phyloP scores from a whole-genome alignment of 2,888 invertebrate genomes.

The Nycteola revayana region DNA sequence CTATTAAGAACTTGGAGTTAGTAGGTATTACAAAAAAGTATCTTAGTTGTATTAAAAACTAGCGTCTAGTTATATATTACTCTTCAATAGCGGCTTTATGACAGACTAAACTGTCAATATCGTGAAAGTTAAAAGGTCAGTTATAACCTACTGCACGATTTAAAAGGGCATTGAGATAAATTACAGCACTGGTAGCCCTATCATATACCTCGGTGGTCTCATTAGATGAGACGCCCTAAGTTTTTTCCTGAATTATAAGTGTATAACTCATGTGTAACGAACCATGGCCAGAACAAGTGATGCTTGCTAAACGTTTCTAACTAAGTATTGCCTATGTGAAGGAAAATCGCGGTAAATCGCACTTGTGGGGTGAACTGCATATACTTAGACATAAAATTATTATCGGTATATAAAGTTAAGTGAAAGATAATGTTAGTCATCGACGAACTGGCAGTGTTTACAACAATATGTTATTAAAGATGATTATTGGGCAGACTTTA shows the following conservation, averaged over 20 bases:
- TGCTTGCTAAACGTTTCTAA: constrained; percentile 46
- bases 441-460: constrained; percentile 14
- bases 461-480: constrained; percentile 19
- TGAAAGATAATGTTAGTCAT: constrained; percentile 35
- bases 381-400: background rate
- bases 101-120: no score
- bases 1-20: no score
- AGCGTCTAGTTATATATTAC: no score
- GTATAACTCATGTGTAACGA: constrained; percentile 46
- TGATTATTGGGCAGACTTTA: constrained; percentile 10
- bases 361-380: constrained; percentile 2
- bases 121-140: no score
- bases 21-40: no score
- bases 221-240: constrained; percentile 56
- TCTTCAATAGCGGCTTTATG: no score
- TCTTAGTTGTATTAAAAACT: no score
- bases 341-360: constrained; percentile 35
- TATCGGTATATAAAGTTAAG: constrained; percentile 10
- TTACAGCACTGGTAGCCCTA: constrained; percentile 34
- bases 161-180: constrained; percentile 1
- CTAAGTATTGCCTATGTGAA: constrained; percentile 45
- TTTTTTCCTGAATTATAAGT: constrained; percentile 54
- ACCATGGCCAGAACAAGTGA: constrained; percentile 31
- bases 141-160: constrained; percentile 1
- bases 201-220: constrained; percentile 59